These are phyloP conservation scores for Epinephelus malabaricus DNA, from an alignment of 2,797 vertebrate species.

Conservation along the genomic window DNA sequence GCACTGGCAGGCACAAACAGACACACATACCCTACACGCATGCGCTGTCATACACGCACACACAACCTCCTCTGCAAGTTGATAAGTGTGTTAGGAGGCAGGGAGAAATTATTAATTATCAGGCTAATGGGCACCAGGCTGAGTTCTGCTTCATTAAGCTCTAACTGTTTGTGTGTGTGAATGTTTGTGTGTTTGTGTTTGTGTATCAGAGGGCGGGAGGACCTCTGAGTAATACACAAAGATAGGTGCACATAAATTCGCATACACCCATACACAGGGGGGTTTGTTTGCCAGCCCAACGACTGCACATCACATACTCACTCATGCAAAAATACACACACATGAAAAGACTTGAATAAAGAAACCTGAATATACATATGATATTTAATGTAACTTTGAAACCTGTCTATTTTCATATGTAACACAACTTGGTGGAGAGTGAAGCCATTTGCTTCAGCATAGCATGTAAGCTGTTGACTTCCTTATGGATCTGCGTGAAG, in stretches of 20 bases:
- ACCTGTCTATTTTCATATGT: background rate
- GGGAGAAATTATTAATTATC: constrained; percentile 99
- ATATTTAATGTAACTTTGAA: background rate
- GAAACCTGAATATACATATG: background rate
- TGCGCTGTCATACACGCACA: constrained; percentile 47
- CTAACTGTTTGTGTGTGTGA: constrained; percentile 81
- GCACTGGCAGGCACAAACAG: constrained; percentile 55
- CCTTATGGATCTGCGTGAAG: background rate
- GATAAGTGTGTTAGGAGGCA: constrained; percentile 93
- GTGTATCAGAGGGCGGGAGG: constrained; percentile 56
- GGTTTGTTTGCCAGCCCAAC: constrained; percentile 17
- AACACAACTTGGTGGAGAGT: background rate
- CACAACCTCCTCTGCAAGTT: constrained; percentile 84
- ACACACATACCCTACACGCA: constrained; percentile 33
- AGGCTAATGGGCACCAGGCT: constrained; percentile 98
- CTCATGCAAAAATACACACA: constrained; percentile 14
- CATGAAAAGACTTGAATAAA: constrained; percentile 8
- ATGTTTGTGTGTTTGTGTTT: constrained; percentile 43
- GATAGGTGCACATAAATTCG: constrained; percentile 44
- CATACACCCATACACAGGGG: constrained; percentile 19
- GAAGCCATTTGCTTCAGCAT: constrained; percentile 1
- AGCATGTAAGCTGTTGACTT: background rate
- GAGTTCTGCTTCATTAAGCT: constrained; percentile 97
- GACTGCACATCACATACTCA: constrained; percentile 20
- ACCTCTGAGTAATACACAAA: constrained; percentile 60